These are phyloP conservation scores for Psephotus haematonotus DNA, from an alignment of 2,113 vertebrate genomes.

Conservation along the genomic window DNA sequence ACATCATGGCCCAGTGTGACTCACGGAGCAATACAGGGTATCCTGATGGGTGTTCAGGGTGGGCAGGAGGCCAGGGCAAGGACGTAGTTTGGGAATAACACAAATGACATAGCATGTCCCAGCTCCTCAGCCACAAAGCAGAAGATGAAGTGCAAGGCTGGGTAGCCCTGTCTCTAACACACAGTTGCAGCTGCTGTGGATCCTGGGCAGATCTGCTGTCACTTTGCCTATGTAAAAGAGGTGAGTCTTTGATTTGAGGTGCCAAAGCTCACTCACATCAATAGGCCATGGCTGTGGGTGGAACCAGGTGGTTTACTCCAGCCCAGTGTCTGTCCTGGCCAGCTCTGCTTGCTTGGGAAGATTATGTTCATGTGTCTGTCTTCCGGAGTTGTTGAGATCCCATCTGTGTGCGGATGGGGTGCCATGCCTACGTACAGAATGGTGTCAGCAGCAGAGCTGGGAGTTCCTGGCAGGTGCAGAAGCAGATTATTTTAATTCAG, in stretches of 20 bases:
- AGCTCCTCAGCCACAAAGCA: background rate
- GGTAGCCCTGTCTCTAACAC: background rate
- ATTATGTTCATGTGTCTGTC: background rate
- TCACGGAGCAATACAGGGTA: background rate
- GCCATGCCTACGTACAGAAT: background rate
- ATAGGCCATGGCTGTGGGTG: background rate
- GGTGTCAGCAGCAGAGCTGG: background rate
- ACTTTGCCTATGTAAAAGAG: background rate
- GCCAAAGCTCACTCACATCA: background rate
- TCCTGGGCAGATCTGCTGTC: background rate
- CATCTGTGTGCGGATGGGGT: background rate
- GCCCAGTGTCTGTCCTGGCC: background rate
- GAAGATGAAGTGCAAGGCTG: background rate
- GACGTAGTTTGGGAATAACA: background rate
- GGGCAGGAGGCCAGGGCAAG: background rate
- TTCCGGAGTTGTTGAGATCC: background rate
- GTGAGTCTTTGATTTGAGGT: background rate
- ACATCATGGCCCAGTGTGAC: background rate
- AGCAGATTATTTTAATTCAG: background rate
- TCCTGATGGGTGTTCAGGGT: background rate
- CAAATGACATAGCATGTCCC: background rate
- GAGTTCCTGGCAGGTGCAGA: background rate
- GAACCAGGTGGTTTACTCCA: background rate
- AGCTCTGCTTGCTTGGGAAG: background rate
- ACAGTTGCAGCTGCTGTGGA: background rate